Percentiles rank a stretch among this genome's conserved stretches.
Conservation (phyloP, 2,113 vertebrate genomes). For the Lucifuga dentata region DNA sequence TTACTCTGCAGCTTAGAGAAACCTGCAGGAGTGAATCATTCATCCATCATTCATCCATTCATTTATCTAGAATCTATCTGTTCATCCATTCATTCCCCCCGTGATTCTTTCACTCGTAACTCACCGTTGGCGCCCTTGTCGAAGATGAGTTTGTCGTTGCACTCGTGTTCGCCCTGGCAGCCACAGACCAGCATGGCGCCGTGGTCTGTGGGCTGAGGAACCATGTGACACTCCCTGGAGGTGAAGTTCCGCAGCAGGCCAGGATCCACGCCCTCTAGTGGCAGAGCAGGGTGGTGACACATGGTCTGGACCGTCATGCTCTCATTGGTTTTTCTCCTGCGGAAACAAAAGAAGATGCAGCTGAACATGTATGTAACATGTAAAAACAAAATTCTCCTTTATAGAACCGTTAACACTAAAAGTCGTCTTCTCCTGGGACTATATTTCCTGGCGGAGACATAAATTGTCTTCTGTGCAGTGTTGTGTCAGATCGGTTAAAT, state of each 20-base stretch:
- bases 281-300: conserved; percentile 86
- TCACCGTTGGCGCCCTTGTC: conserved; percentile 86
- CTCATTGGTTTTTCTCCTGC: conserved; percentile 89
- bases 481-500: too few species aligned
- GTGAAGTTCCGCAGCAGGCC: conserved; percentile 85
- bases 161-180: conserved; percentile 87
- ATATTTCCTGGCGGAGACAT: too few species aligned
- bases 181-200: conserved; percentile 85
- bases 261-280: conserved; percentile 86
- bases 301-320: conserved; percentile 86
- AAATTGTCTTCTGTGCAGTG: too few species aligned
- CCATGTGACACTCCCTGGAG: conserved; percentile 87
- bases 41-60: background rate
- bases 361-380: background rate
- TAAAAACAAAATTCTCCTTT: too few species aligned
- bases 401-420: too few species aligned
- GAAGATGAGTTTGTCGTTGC: conserved; percentile 90
- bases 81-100: background rate
- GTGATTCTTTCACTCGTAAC: too few species aligned
- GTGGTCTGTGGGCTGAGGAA: conserved; percentile 73
- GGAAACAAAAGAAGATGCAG: background rate
- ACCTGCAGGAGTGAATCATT: conserved; percentile 69
- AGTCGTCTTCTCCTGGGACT: too few species aligned
- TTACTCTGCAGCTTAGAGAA: conserved; percentile 87
- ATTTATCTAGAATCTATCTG: background rate